Evolutionary conservation across 2,113 vertebrate species (phyloP).

Genomic region (Leucopternis melanops): DNA sequence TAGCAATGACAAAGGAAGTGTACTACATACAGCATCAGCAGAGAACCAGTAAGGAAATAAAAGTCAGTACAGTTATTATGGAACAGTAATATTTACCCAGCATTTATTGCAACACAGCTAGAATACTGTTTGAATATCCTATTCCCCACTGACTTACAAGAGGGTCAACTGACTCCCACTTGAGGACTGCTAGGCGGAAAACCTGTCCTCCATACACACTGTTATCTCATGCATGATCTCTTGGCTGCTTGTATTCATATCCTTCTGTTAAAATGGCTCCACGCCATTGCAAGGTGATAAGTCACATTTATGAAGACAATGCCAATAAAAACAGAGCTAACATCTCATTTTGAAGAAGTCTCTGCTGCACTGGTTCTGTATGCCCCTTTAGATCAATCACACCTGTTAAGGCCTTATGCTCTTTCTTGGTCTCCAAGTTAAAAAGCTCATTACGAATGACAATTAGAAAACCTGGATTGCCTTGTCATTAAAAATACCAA

Average conservation of each 20-base stretch:
- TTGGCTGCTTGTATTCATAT: neutral
- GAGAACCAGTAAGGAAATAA: neutral
- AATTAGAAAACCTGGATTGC: neutral
- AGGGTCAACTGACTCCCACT: neutral
- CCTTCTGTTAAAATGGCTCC: neutral
- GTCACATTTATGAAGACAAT: neutral
- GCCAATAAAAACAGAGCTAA: neutral
- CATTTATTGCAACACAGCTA: neutral
- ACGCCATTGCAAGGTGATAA: neutral
- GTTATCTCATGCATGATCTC: neutral
- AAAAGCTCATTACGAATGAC: neutral
- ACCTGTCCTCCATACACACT: neutral
- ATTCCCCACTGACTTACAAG: neutral
- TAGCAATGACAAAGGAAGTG: neutral
- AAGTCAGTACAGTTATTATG: neutral
- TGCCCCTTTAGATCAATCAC: neutral
- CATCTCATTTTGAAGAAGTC: neutral
- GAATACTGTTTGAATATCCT: neutral
- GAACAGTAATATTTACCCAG: neutral
- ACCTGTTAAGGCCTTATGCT: neutral
- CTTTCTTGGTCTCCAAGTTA: neutral
- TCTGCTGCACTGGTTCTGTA: neutral
- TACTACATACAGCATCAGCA: neutral
- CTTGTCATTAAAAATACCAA: neutral
- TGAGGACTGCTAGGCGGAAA: neutral